Percentiles rank a stretch among this genome's conserved stretches.
Conservation (phyloP, 2,888 invertebrate species). For the Atherix ibis region DNA sequence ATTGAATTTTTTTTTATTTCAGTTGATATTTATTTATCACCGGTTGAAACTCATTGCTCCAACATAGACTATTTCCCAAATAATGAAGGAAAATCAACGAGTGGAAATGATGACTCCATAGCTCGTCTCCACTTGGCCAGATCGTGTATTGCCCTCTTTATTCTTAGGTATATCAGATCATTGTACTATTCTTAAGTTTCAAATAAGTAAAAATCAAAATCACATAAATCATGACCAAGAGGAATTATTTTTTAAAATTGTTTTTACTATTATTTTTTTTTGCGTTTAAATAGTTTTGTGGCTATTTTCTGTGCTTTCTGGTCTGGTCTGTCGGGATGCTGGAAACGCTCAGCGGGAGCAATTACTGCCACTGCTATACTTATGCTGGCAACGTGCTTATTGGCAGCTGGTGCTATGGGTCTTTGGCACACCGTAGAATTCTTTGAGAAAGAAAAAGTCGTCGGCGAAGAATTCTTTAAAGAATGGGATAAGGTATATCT, state of each 20-base stretch:
- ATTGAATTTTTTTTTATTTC: constrained; percentile 15
- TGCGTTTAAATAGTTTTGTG: constrained; percentile 50
- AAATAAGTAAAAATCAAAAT: too few relatives aligned
- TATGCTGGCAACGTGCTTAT: constrained; percentile 46
- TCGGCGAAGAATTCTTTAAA: constrained; percentile 82
- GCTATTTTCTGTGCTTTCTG: constrained; percentile 87
- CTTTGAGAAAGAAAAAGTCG: constrained; percentile 85
- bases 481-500: constrained; percentile 70
- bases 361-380: constrained; percentile 81
- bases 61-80: constrained; percentile 83
- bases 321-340: constrained; percentile 92
- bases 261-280: not conserved
- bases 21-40: constrained; percentile 79
- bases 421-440: constrained; percentile 93
- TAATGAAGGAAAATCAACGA: constrained; percentile 23
- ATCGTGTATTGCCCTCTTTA: constrained; percentile 84
- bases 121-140: constrained; percentile 75
- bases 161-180: constrained; percentile 37
- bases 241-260: not conserved
- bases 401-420: constrained; percentile 89
- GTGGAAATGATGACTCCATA: constrained; percentile 51
- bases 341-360: constrained; percentile 86
- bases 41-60: constrained; percentile 87
- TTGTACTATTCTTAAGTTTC: too few relatives aligned
- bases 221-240: not conserved